A percentile compares a stretch with the other conserved stretches of the same genome.
Conservation (phyloP, 2,113 vertebrate species). For the Chaetops frenatus region DNA sequence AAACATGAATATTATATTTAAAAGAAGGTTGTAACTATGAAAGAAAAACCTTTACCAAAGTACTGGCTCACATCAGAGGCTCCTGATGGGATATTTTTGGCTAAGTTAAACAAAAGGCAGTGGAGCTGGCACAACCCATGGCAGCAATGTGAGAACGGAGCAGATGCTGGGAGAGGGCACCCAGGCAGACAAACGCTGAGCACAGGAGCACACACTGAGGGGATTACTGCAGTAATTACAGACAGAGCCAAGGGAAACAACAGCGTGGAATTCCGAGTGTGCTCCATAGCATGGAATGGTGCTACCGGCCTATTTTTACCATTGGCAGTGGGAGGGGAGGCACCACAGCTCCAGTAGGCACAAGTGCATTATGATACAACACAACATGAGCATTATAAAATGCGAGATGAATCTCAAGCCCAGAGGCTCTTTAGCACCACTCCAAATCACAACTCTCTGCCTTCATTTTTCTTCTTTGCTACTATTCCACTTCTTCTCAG, state of each 20-base stretch:
- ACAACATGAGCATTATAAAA: conserved; percentile 45
- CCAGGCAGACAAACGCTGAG: background rate
- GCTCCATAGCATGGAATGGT: background rate
- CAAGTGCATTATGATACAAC: conserved; percentile 34
- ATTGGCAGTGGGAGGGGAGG: background rate
- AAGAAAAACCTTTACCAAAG: background rate
- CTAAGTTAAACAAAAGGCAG: background rate
- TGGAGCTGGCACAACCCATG: background rate
- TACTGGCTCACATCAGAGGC: background rate
- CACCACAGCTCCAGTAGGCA: conserved; percentile 21
- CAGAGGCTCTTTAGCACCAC: conserved; percentile 49
- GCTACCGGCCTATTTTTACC: conserved; percentile 12
- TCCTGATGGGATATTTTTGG: background rate
- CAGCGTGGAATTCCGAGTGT: background rate
- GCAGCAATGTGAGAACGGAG: background rate
- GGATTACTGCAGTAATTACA: background rate
- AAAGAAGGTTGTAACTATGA: background rate
- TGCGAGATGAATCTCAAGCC: conserved; percentile 57
- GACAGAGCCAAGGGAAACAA: background rate
- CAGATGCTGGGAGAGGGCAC: conserved; percentile 25
- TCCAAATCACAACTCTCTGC: conserved; percentile 52
- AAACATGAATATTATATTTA: background rate
- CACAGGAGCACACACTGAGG: background rate
- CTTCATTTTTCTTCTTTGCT: conserved; percentile 50
- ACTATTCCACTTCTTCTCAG: conserved; percentile 17